Evolutionary conservation across 2,113 vertebrate species (phyloP), one percentile per base, ranked within the genome.

Genomic region (Salvelinus sp.): DNA sequence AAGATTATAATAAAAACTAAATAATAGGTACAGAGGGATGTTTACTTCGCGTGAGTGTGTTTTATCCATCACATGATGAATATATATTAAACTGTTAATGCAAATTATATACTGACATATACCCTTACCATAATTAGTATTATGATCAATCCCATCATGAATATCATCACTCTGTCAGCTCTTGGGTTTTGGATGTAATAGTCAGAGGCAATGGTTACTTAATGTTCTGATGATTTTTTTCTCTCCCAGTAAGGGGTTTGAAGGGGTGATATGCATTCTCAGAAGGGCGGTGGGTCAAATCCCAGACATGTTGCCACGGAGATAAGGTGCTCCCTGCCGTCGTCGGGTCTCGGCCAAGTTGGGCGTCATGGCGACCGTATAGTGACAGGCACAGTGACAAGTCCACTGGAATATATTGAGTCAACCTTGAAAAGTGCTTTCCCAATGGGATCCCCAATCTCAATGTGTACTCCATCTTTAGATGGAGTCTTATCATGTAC

Each of bases 321-420:
- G 91, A 94, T 91, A 94, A 94, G 93, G 93, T 94, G 92, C 90
- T 94, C 91, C 91, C 90, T 92, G 93, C 90, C 91, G 93, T 92
- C 92, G 90, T 93, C 93, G 93, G 93, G 93, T 94, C 93, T 93
- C 93, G 88, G 90, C 91, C 92, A 92, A 92, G 91, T 90, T 91
- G 90, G 93, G 93, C 87, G 93, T 90, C 93, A 89, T 86, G 86
- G 88, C 88, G 91, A 93, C 93, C 87, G 91, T 81, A 85, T 88
- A 89, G 90, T 93, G 93, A 93, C 92, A 93, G 89, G 91, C 91
- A 44, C 38, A 44, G 38, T 44, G 38, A 44, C 38, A 89, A 86
- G 88, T 85, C 86, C 54, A 65, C 86, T 69, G 82, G 81, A 88
- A 91, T 82, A 44, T 44, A 80, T 80, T 74, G 84, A 88, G 88